These are phyloP conservation scores for Aleiodes testaceus DNA, from an alignment of 2,888 invertebrate genomes.

Conservation along the genomic window DNA sequence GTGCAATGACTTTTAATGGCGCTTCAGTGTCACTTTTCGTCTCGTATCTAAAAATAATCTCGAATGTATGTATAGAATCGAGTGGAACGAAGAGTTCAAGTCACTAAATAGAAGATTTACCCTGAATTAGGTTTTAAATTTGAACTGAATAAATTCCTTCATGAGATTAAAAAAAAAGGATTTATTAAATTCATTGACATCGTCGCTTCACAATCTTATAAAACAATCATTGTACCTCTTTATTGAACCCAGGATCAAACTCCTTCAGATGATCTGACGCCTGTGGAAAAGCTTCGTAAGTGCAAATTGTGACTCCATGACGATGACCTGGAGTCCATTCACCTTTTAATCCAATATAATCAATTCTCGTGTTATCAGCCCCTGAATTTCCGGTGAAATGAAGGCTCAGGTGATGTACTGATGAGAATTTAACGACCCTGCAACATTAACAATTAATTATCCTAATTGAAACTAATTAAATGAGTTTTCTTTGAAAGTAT, in stretches of 20 bases:
- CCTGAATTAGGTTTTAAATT: background rate
- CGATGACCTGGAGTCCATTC: slow-evolving; percentile 89
- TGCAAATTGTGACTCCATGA: slow-evolving; percentile 93
- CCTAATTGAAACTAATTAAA: no score
- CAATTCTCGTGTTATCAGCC: slow-evolving; percentile 86
- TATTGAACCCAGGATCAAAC: slow-evolving; percentile 25
- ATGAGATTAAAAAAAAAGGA: slow-evolving; percentile 6
- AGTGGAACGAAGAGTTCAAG: slow-evolving; percentile 52
- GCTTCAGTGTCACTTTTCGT: slow-evolving; percentile 29
- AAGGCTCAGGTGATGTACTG: slow-evolving; percentile 89
- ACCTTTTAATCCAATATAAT: slow-evolving; percentile 96
- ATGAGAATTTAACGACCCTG: slow-evolving; percentile 94
- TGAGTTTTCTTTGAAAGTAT: no score
- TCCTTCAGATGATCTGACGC: slow-evolving; percentile 86
- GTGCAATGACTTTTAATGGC: slow-evolving; percentile 33
- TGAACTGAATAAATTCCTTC: background rate
- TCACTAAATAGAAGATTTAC: slow-evolving; percentile 12
- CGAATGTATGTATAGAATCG: slow-evolving; percentile 47
- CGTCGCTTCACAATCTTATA: background rate
- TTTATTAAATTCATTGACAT: slow-evolving; percentile 22
- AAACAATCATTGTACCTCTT: slow-evolving; percentile 48
- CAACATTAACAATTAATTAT: slow-evolving; percentile 62
- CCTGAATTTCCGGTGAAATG: slow-evolving; percentile 94
- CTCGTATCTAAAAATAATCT: slow-evolving; percentile 45
- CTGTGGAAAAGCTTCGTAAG: slow-evolving; percentile 91